Evolutionary conservation across 1,140 invertebrate species (phyloP).

Genomic region (Gryllus bimaculatus): DNA sequence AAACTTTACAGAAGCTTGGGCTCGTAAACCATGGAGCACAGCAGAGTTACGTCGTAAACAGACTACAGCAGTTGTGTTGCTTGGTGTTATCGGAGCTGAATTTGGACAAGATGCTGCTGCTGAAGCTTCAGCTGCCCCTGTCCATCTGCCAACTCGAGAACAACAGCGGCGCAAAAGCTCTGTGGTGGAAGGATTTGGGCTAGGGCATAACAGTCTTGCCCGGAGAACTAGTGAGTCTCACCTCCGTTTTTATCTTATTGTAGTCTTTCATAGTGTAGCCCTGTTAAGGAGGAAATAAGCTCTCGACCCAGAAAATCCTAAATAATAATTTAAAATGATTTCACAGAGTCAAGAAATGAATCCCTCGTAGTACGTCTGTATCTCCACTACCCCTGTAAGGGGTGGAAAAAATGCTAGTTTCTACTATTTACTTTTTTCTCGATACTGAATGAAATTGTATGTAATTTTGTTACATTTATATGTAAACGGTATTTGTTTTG

Average conservation of each 20-base stretch:
- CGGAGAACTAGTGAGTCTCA: conserved; percentile 67
- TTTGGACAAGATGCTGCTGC: conserved; percentile 83
- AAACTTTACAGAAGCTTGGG: conserved; percentile 35
- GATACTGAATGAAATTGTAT: too few species aligned
- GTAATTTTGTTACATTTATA: too few species aligned
- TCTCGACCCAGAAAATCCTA: too few species aligned
- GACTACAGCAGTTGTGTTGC: conserved; percentile 89
- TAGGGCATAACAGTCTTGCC: conserved; percentile 84
- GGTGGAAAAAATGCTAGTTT: too few species aligned
- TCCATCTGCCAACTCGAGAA: conserved; percentile 23
- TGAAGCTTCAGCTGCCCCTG: conserved; percentile 15
- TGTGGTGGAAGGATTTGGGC: conserved; percentile 82
- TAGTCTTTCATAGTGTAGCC: background rate
- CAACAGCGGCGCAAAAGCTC: conserved; percentile 64
- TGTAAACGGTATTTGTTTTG: too few species aligned
- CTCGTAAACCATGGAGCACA: conserved; percentile 70
- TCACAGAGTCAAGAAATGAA: too few species aligned
- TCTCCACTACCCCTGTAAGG: too few species aligned
- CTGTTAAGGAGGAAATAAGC: too few species aligned
- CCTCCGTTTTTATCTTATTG: background rate
- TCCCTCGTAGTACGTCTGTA: too few species aligned
- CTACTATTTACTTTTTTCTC: too few species aligned
- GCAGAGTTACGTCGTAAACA: conserved; percentile 89
- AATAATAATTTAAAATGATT: too few species aligned
- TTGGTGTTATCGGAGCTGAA: conserved; percentile 95